phyloP scores from a whole-genome alignment of 2,888 invertebrate species.

The Hoplodrina ambigua region DNA sequence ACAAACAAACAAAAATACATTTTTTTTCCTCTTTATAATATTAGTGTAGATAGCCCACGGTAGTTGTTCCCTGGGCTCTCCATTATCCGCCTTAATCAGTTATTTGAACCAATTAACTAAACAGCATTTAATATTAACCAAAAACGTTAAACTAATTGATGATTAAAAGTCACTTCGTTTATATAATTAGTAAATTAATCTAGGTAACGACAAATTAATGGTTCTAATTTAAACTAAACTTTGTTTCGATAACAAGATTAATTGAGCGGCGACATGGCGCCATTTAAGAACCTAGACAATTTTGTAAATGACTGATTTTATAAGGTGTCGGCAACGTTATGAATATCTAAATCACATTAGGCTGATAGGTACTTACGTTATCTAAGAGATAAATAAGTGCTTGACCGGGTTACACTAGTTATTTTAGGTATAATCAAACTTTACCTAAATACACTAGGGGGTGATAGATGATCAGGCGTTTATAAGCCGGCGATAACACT shows the following conservation, averaged over 20 bases:
- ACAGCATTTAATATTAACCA: background rate
- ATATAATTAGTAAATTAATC: background rate
- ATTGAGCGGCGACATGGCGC: background rate
- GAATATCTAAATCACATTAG: slow-evolving; percentile 25
- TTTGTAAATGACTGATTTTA: background rate
- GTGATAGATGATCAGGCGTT: slow-evolving; percentile 28
- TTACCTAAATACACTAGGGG: slow-evolving; percentile 27
- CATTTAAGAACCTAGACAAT: background rate
- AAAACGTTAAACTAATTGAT: slow-evolving; percentile 3
- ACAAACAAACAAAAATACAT: no score
- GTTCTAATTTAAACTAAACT: background rate
- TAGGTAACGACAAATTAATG: slow-evolving; percentile 12
- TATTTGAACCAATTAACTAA: background rate
- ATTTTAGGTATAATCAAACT: slow-evolving; percentile 13
- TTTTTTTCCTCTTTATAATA: no score
- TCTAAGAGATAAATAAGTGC: slow-evolving; percentile 42
- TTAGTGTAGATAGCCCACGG: no score
- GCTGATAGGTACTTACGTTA: slow-evolving; percentile 16
- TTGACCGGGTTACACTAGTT: slow-evolving; percentile 36
- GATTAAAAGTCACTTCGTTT: slow-evolving; percentile 5
- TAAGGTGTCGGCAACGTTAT: background rate
- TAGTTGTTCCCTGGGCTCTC: no score
- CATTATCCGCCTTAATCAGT: background rate
- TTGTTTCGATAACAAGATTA: slow-evolving; percentile 6
- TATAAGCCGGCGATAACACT: background rate